A percentile compares a stretch with the other conserved stretches of the same genome.
phyloP scores from a whole-genome alignment of 2,888 invertebrate genomes.

The Drosophila emarginata region DNA sequence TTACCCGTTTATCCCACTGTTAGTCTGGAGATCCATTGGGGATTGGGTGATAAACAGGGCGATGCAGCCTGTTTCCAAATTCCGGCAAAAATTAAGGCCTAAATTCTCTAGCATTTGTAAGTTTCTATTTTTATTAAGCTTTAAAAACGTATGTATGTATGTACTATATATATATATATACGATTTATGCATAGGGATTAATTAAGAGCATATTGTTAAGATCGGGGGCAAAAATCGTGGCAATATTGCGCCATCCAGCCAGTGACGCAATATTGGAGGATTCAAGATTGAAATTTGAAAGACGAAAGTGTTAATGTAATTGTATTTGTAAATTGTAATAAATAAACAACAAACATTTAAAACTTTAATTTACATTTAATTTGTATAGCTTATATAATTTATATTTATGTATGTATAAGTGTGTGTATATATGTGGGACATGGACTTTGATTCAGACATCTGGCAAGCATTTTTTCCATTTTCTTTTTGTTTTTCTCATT shows the following conservation, averaged over 20 bases:
- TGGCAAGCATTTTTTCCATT: slow-evolving; percentile 38
- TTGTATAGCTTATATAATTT: slow-evolving; percentile 27
- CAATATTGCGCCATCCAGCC: slow-evolving; percentile 71
- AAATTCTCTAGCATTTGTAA: slow-evolving; percentile 13
- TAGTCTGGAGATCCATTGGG: slow-evolving; percentile 86
- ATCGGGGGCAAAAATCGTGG: slow-evolving; percentile 21
- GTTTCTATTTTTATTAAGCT: slow-evolving; percentile 46
- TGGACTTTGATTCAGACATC: slow-evolving; percentile 20
- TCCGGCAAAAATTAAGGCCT: slow-evolving; percentile 85
- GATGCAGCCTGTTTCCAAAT: slow-evolving; percentile 87
- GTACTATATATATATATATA: slow-evolving; percentile 6
- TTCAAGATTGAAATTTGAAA: slow-evolving; percentile 14
- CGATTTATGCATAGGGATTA: slow-evolving; percentile 33
- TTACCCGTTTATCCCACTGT: slow-evolving; percentile 84
- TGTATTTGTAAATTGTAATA: slow-evolving; percentile 13
- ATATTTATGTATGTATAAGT: slow-evolving; percentile 6
- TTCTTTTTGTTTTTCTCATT: slow-evolving; percentile 16
- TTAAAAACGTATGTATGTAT: slow-evolving; percentile 44
- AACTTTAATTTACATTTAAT: slow-evolving; percentile 28
- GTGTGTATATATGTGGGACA: slow-evolving; percentile 14
- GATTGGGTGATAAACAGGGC: slow-evolving; percentile 83
- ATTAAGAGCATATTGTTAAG: slow-evolving; percentile 40
- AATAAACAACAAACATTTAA: slow-evolving; percentile 20
- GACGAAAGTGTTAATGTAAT: slow-evolving; percentile 9
- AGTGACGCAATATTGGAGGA: slow-evolving; percentile 64